Conservation (phyloP, 2,888 invertebrate genomes). For the Thecocarcelia acutangulata region DNA sequence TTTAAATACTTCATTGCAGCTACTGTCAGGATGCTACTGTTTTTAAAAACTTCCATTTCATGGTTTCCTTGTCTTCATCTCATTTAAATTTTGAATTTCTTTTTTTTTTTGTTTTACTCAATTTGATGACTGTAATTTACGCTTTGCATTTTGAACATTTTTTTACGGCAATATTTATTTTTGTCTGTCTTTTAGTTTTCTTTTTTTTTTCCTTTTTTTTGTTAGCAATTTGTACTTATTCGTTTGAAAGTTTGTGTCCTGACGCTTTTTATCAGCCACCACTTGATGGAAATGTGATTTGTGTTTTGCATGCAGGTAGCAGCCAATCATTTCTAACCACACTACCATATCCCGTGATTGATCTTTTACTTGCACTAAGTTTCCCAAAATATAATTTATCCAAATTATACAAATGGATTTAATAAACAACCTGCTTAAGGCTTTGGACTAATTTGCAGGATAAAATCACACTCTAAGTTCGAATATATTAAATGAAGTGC, state of each 20-base stretch:
- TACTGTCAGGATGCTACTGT: conserved; percentile 69
- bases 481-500: conserved; percentile 17
- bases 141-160: conserved; percentile 47
- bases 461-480: conserved; percentile 8
- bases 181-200: no score
- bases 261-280: conserved; percentile 6
- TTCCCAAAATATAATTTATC: conserved; percentile 28
- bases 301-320: conserved; percentile 61
- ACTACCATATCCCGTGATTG: conserved; percentile 67
- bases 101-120: conserved; percentile 31
- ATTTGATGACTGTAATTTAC: conserved; percentile 69
- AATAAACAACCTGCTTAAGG: conserved; percentile 23
- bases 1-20: conserved; percentile 62
- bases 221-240: conserved; percentile 29
- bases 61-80: conserved; percentile 62
- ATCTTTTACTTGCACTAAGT: conserved; percentile 32
- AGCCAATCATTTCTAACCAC: conserved; percentile 65
- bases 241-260: conserved; percentile 4
- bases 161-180: conserved; percentile 30
- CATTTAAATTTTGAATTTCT: conserved; percentile 54
- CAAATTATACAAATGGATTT: conserved; percentile 15
- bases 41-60: conserved; percentile 42
- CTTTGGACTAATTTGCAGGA: not conserved
- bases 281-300: conserved; percentile 52
- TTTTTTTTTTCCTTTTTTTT: conserved; percentile 17